Base-by-base conservation (phyloP, 2,888 invertebrate genomes). In the Torymus auratus region DNA sequence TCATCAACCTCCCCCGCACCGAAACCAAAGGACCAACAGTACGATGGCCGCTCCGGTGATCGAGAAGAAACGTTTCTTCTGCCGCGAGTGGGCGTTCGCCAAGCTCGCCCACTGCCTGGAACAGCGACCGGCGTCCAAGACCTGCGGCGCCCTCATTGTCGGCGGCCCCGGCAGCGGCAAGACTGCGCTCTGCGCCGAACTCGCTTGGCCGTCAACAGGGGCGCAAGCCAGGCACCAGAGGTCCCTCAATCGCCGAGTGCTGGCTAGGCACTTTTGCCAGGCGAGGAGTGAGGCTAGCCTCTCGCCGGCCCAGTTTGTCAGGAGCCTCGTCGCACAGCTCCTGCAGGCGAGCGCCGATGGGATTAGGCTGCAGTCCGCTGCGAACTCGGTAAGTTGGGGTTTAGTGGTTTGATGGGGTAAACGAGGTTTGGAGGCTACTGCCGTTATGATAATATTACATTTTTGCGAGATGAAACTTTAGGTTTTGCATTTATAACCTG, bases 91-190 rank as follows among this genome's bases (percentile, higher is more conserved):
- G 98, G 97, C 97, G 7, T 96, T 98, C 87, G 96, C 97, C 91
- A 98, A 99, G 91, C 93, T 99, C 55, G 95, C 96, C 1, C 96
- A 98, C 86, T 98, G 97, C 85, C 91, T 99, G 85, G 98, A 99
- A 88, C 97, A 97, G 91, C 92, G 98, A 81, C 95, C 96, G 0
- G 94, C 94, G 15, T 95, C 95, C 84, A 96, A 97, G 91, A 95
- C 96, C 0, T 96, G 96, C 86, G 98, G 98, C 0, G 96, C 97
- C 1, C 92, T 98, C 65, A 94, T 99, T 74, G 92, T 98, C 81
- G 97, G 97, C 84, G 97, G 97, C 0, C 96, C 98, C 0, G 99
- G 98, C 20, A 96, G 97, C 84, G 99, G 99, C 0, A 99, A 99
- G 90, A 98, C 98, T 5, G 97, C 98, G 28, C 93, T 98, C 64